Evolutionary conservation across 1,140 invertebrate genomes (phyloP), one percentile per base, ranked within the genome.

Genomic region (Trichogramma pretiosum): DNA sequence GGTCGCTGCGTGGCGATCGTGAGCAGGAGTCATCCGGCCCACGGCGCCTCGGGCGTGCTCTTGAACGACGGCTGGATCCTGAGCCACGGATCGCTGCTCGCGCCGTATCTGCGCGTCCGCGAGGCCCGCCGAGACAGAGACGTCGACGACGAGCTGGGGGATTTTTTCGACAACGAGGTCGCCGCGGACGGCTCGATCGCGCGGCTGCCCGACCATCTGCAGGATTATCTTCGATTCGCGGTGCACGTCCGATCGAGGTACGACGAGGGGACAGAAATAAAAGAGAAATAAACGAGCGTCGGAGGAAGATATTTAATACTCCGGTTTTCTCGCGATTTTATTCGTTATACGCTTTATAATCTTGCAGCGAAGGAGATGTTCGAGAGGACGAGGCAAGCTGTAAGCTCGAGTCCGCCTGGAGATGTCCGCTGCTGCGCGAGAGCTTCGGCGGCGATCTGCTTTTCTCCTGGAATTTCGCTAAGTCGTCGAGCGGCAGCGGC

Each of bases 41-140:
- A 28, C 24, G 59, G 61, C 1, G 44, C 46, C 45, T 78, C 76
- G 16, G 76, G 75, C 7, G 70, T 78, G 16, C 66, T 65, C 34
- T 74, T 77, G 49, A 66, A 65, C 11, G 59, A 70, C 3, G 58
- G 68, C 22, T 77, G 74, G 73, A 65, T 78, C 3, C 60, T 79
- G 2, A 72, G 72, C 0, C 76, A 78, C 39, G 76, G 75, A 5
- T 72, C 68, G 5, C 65, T 74, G 3, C 55, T 77, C n/a, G 66
- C 65, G 2, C 63, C 69, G 0, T 23, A 37, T 36, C 10, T 16
- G 50, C 26, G 21, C 50, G 30, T 44, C 24, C 9, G 30, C n/a
- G n/a, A n/a, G n/a, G n/a, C n/a, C n/a, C n/a, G n/a, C n/a, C n/a
- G n/a, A n/a, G n/a, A 3, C 0, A 19, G 41, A 3, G 14, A 46